Conservation (phyloP, 2,113 vertebrate genomes). For the Rallus limicola region DNA sequence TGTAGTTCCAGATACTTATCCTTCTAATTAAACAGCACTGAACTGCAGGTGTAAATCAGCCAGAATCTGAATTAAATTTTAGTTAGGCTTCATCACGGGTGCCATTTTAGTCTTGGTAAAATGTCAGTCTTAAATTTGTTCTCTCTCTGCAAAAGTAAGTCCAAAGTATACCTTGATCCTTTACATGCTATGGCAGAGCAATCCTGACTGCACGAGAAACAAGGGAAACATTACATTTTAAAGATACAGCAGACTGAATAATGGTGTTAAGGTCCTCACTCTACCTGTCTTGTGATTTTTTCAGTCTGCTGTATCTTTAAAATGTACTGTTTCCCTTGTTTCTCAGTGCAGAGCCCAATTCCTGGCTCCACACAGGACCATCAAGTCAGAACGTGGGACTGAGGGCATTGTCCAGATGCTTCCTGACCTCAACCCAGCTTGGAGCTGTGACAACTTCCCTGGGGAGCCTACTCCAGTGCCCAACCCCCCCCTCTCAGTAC, state of each 20-base stretch:
- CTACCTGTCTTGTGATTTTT: no score
- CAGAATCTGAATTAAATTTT: background rate
- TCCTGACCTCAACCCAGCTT: no score
- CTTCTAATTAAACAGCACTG: background rate
- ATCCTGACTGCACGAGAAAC: background rate
- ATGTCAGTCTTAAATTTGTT: background rate
- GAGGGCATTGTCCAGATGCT: no score
- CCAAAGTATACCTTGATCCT: background rate
- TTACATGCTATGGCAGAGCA: background rate
- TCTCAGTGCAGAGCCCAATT: no score
- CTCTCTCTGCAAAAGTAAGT: background rate
- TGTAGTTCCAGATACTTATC: background rate
- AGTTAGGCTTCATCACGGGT: background rate
- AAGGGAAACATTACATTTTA: background rate
- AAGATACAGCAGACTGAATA: background rate
- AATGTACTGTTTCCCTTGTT: no score
- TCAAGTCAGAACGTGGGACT: no score
- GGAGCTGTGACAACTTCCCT: no score
- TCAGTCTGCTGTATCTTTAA: no score
- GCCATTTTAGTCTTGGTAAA: slow-evolving; percentile 1
- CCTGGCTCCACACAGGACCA: no score
- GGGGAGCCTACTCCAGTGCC: no score
- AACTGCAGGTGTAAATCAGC: slow-evolving; percentile 34
- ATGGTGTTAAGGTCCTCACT: no score
- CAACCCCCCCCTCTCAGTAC: no score